Percentiles rank a stretch among this genome's conserved stretches.
Conservation (phyloP, 2,113 vertebrate genomes). For the Microtus richardsoni region DNA sequence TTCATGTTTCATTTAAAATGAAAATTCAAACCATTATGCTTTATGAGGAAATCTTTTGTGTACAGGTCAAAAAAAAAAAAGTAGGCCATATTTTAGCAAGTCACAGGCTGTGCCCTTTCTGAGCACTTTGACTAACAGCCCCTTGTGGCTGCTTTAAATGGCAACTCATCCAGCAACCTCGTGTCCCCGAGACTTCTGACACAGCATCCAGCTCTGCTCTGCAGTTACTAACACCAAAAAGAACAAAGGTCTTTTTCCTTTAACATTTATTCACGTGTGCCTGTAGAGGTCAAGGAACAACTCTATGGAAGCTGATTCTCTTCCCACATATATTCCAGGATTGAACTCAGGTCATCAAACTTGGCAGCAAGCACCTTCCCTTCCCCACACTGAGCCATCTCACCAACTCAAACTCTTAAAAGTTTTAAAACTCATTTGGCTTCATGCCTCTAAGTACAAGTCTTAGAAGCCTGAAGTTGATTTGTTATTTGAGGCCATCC, state of each 20-base stretch:
- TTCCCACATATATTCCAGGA: background rate
- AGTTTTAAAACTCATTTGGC: background rate
- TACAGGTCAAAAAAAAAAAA: background rate
- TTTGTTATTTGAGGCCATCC: background rate
- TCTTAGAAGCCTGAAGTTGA: background rate
- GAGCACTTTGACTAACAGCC: background rate
- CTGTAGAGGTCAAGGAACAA: background rate
- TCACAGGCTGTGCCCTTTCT: background rate
- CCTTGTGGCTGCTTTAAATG: background rate
- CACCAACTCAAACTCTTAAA: background rate
- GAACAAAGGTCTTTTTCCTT: background rate
- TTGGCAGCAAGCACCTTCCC: background rate
- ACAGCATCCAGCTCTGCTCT: background rate
- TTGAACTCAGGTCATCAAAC: background rate
- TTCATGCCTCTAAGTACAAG: background rate
- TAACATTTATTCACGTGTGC: background rate
- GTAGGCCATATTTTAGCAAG: background rate
- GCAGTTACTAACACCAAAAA: background rate
- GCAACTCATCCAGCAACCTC: background rate
- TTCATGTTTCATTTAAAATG: conserved; percentile 47
- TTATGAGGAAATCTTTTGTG: background rate
- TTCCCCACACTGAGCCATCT: background rate
- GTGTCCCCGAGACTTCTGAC: background rate
- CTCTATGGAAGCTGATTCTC: background rate
- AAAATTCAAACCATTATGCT: conserved; percentile 21